Evolutionary conservation across 2,888 invertebrate genomes (phyloP), one percentile per base, ranked within the genome.

Genomic region (Plebejus anna): DNA sequence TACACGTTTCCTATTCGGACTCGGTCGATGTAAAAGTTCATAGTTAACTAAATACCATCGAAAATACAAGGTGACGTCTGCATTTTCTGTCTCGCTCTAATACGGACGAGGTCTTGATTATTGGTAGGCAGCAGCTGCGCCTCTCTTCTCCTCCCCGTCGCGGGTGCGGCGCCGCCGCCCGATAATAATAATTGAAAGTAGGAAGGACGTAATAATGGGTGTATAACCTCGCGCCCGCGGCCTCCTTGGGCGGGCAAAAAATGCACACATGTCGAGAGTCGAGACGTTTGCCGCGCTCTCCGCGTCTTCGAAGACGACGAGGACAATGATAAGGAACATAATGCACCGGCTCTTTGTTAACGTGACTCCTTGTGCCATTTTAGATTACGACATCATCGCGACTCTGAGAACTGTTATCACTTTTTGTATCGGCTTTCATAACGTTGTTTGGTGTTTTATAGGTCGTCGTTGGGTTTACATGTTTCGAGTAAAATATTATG

Each of bases 41-140:
- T 72, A 16, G 59, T 32, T 28, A 22, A 16, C 4, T 59, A 22
- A 47, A 28, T 59, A 51, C 32, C 7, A 76, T 59, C 4, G 42
- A 47, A 76, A 76, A 76, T 72, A 42, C 72, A 61, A 59, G 42
- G 76, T 85, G 79, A 78, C 79, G 80, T 79, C 78, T 80, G 82
- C 75, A 89, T 85, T 87, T 85, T 85, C 92, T 81, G 79, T 93
- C 92, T 90, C 91, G 75, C 85, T 93, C 90, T 86, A 81, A 81
- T 82, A 78, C 81, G 85, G 88, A 90, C 90, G 59, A 88, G 87
- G 90, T 93, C 92, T 93, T 92, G 93, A 93, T 94, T 94, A 94
- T 94, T 94, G 94, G 94, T 94, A 94, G 94, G 94, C 92, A 94
- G 94, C 94, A 94, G 94, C 93, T 94, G 94, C 90, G 93, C 92